phyloP scores from a whole-genome alignment of 2,113 vertebrate genomes.

The Cyanoderma ruficeps region DNA sequence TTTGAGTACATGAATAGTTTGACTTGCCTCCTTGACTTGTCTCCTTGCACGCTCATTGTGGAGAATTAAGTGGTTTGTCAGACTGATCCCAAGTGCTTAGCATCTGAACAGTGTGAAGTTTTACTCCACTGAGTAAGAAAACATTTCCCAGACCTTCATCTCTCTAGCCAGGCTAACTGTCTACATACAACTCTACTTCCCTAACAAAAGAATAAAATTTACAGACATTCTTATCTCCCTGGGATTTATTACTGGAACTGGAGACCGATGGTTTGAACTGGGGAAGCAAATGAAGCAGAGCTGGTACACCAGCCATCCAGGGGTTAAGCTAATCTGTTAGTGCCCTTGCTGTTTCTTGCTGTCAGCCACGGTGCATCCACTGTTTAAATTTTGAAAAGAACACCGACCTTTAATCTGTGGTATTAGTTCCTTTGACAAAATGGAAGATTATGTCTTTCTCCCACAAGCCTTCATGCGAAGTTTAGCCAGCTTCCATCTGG shows the following conservation, averaged over 20 bases:
- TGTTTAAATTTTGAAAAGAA: conserved; percentile 53
- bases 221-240: not conserved
- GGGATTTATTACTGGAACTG: conserved; percentile 7
- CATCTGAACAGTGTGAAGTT: conserved; percentile 6
- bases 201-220: not conserved
- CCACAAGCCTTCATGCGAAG: conserved; percentile 43
- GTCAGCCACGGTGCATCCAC: not conserved
- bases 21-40: conserved; percentile 43
- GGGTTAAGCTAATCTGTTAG: conserved; percentile 19
- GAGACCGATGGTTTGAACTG: not conserved
- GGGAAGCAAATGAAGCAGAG: not conserved
- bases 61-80: conserved; percentile 43
- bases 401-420: conserved; percentile 47
- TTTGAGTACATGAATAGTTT: conserved; percentile 27
- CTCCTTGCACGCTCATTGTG: not conserved
- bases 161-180: not conserved
- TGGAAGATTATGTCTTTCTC: conserved; percentile 49
- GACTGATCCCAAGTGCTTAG: conserved; percentile 34
- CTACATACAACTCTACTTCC: not conserved
- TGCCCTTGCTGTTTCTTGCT: conserved; percentile 4
- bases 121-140: not conserved
- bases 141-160: not conserved
- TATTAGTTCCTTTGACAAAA: conserved; percentile 62
- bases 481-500: conserved; percentile 54
- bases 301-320: not conserved